Evolutionary conservation across 1,140 invertebrate genomes (phyloP).

Genomic region (Leptopilina clavipes): DNA sequence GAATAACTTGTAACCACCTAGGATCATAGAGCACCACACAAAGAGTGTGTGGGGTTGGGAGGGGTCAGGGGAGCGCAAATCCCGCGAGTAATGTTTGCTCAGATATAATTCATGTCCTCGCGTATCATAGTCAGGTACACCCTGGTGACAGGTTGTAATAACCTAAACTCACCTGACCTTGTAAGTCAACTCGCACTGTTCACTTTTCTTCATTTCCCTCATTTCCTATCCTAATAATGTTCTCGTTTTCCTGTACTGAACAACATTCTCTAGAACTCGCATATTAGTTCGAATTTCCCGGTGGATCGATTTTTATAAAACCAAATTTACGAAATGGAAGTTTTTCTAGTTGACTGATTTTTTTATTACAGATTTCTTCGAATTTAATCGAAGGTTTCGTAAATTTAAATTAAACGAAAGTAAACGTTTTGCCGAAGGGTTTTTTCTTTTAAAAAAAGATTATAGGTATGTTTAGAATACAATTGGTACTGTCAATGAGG

Average conservation of each 20-base stretch:
- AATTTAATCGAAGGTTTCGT: too few relatives aligned
- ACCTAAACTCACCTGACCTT: slow-evolving; percentile 43
- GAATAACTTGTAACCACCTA: slow-evolving; percentile 36
- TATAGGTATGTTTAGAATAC: slow-evolving; percentile 1
- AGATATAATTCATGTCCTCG: slow-evolving; percentile 56
- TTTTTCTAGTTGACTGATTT: too few relatives aligned
- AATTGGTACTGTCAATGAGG: neutral
- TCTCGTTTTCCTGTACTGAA: neutral
- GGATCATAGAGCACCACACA: slow-evolving; percentile 35
- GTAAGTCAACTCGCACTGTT: slow-evolving; percentile 21
- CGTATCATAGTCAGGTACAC: slow-evolving; percentile 44
- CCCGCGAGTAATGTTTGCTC: slow-evolving; percentile 51
- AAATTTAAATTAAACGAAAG: neutral
- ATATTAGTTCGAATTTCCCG: too few relatives aligned
- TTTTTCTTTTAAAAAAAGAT: neutral
- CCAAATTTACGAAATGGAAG: too few relatives aligned
- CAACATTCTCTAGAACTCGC: too few relatives aligned
- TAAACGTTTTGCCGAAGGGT: neutral
- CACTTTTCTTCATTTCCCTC: slow-evolving; percentile 10
- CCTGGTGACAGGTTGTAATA: slow-evolving; percentile 37
- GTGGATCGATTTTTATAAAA: too few relatives aligned
- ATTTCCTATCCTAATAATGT: neutral
- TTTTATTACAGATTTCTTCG: too few relatives aligned
- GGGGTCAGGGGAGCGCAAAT: slow-evolving; percentile 23
- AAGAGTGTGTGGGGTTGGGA: neutral